Conservation (phyloP, 1,140 invertebrate genomes). For the Drosophila kanapiae region DNA sequence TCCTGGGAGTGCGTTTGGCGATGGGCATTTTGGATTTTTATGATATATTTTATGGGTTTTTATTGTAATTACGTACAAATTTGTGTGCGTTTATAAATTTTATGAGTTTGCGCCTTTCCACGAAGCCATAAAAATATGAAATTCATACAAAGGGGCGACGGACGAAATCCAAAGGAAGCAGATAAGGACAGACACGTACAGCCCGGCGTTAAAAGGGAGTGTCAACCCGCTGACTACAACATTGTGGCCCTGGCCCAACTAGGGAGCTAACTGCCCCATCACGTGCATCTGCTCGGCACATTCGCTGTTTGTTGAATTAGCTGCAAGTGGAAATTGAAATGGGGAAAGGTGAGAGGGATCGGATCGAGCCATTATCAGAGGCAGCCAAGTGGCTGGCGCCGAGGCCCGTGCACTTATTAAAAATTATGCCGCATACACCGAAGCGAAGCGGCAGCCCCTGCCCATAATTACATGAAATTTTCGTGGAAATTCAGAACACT, state of each 20-base stretch:
- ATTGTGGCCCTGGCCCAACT: conserved; percentile 8
- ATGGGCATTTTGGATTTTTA: conserved; percentile 64
- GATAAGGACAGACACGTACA: conserved; percentile 54
- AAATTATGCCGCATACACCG: conserved; percentile 57
- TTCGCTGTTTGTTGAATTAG: conserved; percentile 43
- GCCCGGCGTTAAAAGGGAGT: conserved; percentile 37
- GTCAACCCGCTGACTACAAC: conserved; percentile 24
- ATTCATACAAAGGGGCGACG: conserved; percentile 31
- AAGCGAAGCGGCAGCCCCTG: conserved; percentile 26
- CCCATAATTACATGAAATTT: conserved; percentile 74
- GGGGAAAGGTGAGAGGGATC: conserved; percentile 22
- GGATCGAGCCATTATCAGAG: conserved; percentile 44
- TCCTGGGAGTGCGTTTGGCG: conserved; percentile 32
- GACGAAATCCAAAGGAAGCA: conserved; percentile 20
- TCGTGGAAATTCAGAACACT: conserved; percentile 75
- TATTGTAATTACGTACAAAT: conserved; percentile 82
- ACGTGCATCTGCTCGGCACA: conserved; percentile 53
- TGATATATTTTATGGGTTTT: conserved; percentile 76
- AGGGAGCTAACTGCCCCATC: conserved; percentile 28
- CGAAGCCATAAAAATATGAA: conserved; percentile 81
- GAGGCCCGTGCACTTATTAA: conserved; percentile 35
- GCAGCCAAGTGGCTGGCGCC: conserved; percentile 63
- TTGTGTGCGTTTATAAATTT: conserved; percentile 65
- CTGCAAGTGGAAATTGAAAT: conserved; percentile 26
- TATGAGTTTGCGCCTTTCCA: conserved; percentile 62